phyloP scores from a whole-genome alignment of 2,113 vertebrate species.

The Syrrhaptes paradoxus region DNA sequence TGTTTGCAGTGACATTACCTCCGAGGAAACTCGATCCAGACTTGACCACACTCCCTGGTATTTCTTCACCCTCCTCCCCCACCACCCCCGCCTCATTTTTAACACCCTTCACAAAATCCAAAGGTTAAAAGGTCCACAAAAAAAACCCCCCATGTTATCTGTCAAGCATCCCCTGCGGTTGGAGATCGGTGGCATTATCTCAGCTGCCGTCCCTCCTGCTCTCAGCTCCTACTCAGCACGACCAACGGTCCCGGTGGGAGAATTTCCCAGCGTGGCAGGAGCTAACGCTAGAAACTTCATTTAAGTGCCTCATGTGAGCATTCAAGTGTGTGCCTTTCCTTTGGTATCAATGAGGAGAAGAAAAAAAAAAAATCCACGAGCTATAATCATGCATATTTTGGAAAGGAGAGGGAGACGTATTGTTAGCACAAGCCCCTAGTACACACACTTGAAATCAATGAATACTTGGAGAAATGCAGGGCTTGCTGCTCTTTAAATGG shows the following conservation, averaged over 20 bases:
- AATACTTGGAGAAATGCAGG: background rate
- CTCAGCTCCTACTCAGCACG: background rate
- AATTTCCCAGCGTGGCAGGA: background rate
- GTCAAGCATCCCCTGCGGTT: background rate
- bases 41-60: background rate
- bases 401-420: background rate
- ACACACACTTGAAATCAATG: conserved; percentile 31
- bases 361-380: background rate
- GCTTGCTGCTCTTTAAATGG: background rate
- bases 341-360: background rate
- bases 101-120: background rate
- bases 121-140: conserved; percentile 26
- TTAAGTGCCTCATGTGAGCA: background rate
- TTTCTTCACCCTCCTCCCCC: background rate
- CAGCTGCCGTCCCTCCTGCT: background rate
- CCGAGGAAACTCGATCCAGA: background rate
- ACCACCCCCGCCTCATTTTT: background rate
- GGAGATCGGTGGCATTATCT: conserved; percentile 16
- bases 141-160: background rate
- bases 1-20: conserved; percentile 3
- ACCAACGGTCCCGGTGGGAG: background rate
- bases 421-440: conserved; percentile 29
- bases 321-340: conserved; percentile 22
- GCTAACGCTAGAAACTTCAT: background rate
- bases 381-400: conserved; percentile 1